phyloP scores from a whole-genome alignment of 2,797 vertebrate species.

The Acridotheres tristis region DNA sequence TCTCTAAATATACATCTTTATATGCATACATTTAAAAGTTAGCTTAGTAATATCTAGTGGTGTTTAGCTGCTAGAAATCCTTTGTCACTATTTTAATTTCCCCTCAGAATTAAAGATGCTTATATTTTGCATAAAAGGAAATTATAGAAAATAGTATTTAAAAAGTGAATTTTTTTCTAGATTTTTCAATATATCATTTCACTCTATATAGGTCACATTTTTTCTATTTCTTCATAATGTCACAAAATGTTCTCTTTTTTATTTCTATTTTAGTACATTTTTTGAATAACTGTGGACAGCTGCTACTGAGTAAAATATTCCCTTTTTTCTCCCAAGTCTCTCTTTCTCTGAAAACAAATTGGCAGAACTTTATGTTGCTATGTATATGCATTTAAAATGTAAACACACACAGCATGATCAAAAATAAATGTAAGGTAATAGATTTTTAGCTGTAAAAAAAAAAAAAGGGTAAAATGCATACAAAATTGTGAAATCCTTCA shows the following conservation, averaged over 20 bases:
- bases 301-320: not conserved
- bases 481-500: not conserved
- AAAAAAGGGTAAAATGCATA: not conserved
- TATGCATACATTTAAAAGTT: not conserved
- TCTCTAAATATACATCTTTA: not conserved
- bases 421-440: not conserved
- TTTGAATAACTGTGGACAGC: not conserved
- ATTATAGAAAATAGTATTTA: rapidly evolving
- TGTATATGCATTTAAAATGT: not conserved
- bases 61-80: not conserved
- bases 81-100: not conserved
- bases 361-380: not conserved
- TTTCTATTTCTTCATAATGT: not conserved
- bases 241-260: not conserved
- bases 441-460: not conserved
- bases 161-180: not conserved
- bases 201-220: not conserved
- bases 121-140: not conserved
- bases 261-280: not conserved
- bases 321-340: not conserved
- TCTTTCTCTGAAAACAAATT: not conserved
- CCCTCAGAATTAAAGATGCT: not conserved
- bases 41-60: not conserved
- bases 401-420: not conserved
- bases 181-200: not conserved